Base-by-base conservation (phyloP, 2,888 invertebrate species). In the Ormia ochracea region DNA sequence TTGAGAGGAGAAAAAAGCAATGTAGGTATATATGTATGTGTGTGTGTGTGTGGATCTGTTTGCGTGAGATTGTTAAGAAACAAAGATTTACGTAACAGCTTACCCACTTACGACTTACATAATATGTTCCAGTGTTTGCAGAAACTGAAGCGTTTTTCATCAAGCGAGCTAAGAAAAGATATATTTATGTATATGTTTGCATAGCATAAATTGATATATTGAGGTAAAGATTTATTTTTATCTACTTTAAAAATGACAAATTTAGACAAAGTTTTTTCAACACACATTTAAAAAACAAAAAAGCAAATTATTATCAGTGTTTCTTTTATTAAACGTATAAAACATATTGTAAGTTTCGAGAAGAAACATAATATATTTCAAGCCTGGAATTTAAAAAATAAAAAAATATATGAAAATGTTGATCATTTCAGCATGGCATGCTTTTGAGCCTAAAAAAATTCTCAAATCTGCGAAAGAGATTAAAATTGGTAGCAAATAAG, bases 221-320 rank as follows among this genome's bases (percentile, higher is more conserved):
- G 66, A 75, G 75, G 76, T 63, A 80, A 80, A 76, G 61, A 68
- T 80, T 76, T 76, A 58, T 72, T 59, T 76, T 76, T 76, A 61
- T 68, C 21, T 72, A 68, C 61, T 72, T 80, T 63, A 80, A 72
- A 80, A 63, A 76, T 76, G 80, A 76, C 80, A 80, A 80, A 80
- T 76, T 76, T 76, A 72, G 50, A 41, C 38, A 65, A 59, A 70
- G 65, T 66, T 74, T 63, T 61, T 65, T 17, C 5, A 4, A 17
- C 28, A 33, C 17, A n/a, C 43, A 43, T n/a, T 28, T 3, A 28
- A 61, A 33, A 41, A 10, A 61, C 12, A 41, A 36, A 41, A 26
- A 12, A 12, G 14, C 14, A 31, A 2, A 73, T 58, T 63, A 73
- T 28, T 33, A 45, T 43, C 41, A 63, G 33, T 54, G 14, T 73